Evolutionary conservation across 2,113 vertebrate genomes (phyloP).

Genomic region (Edolisoma coerulescens): DNA sequence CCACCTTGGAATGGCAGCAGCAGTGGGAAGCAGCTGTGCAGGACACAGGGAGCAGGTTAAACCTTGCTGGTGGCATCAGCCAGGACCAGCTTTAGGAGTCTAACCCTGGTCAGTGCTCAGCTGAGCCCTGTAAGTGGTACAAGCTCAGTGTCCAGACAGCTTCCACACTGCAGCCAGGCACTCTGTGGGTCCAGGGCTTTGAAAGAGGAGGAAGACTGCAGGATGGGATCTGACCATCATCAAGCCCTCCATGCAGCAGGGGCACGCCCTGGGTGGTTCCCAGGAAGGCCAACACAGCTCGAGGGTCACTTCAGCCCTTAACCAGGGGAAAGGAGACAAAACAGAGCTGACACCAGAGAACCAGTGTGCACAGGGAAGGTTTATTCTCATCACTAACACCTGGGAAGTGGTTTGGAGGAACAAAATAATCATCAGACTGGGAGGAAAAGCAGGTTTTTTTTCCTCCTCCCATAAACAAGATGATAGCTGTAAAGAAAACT

Average conservation of each 20-base stretch:
- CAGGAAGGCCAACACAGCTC: not conserved
- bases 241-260: fast-evolving
- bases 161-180: not conserved
- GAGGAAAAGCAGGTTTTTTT: not conserved
- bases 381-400: constrained; percentile 61
- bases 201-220: not conserved
- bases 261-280: not conserved
- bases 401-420: constrained; percentile 9
- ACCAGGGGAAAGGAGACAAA: not conserved
- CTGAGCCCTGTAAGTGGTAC: not conserved
- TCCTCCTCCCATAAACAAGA: not conserved
- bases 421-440: not conserved
- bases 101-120: not conserved
- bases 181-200: not conserved
- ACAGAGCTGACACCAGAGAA: not conserved
- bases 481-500: not conserved
- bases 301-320: not conserved
- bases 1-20: not conserved
- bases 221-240: not conserved
- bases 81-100: not conserved
- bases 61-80: not conserved
- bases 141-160: not conserved
- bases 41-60: not conserved
- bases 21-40: not conserved
- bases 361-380: not conserved